Percentiles rank a stretch among this genome's conserved stretches.
Evolutionary conservation across 2,888 invertebrate species (phyloP).

Genomic region (Pristionchus japonicus): DNA sequence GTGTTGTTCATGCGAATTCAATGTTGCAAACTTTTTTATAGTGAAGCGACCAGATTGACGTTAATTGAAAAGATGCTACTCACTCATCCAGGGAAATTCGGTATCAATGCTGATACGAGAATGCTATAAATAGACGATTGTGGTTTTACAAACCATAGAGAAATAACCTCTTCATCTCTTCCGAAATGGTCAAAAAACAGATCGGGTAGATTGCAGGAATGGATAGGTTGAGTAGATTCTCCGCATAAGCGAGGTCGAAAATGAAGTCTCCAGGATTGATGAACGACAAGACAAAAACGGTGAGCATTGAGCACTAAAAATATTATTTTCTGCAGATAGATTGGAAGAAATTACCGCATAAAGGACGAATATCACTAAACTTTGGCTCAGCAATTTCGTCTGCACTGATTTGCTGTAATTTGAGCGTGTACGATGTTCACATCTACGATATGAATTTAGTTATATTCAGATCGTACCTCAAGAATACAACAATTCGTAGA

Average conservation of each 20-base stretch:
- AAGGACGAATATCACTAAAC: neutral
- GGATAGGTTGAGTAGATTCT: neutral
- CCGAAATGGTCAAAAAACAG: neutral
- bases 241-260: neutral
- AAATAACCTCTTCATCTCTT: neutral
- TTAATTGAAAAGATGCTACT: too few species aligned
- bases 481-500: neutral
- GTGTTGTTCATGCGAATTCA: too few species aligned
- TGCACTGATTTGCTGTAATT: neutral
- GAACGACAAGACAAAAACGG: neutral
- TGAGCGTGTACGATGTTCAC: neutral
- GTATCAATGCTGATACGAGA: too few species aligned
- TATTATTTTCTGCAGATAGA: neutral
- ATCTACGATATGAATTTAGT: neutral
- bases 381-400: neutral
- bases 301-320: neutral
- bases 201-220: constrained; percentile 1
- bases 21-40: too few species aligned
- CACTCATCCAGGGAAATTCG: too few species aligned
- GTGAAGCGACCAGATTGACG: too few species aligned
- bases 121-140: too few species aligned
- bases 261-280: neutral
- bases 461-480: neutral
- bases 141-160: neutral
- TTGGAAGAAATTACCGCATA: neutral